phyloP scores from a whole-genome alignment of 2,113 vertebrate genomes.

The Tetrax tetrax region DNA sequence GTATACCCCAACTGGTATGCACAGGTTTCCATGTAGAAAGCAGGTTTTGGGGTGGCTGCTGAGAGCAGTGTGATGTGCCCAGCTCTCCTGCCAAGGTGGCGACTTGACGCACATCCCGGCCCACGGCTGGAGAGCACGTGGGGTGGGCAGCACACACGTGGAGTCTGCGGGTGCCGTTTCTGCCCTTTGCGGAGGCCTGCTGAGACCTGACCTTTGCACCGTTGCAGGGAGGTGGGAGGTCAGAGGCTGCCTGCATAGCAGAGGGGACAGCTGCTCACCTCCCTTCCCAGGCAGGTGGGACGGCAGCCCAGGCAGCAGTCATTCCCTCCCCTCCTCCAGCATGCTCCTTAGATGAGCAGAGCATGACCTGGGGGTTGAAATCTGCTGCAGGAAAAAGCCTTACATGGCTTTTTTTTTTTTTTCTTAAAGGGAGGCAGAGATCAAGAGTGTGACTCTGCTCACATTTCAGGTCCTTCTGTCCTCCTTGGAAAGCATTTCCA shows the following conservation, averaged over 20 bases:
- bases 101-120: rapidly evolving
- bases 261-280: conserved; percentile 45
- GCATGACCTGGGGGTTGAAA: not conserved
- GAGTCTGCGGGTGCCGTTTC: not conserved
- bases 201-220: not conserved
- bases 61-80: rapidly evolving
- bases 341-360: not conserved
- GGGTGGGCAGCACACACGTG: not conserved
- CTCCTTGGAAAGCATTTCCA: not conserved
- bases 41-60: not conserved
- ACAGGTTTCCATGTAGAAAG: not conserved
- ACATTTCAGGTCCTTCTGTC: not conserved
- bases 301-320: not conserved
- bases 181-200: not conserved
- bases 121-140: rapidly evolving
- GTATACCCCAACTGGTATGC: not conserved
- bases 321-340: not conserved
- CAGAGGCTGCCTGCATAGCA: not conserved
- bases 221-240: not conserved
- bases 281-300: conserved; percentile 28
- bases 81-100: not conserved
- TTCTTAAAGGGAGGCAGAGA: not conserved
- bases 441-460: not conserved
- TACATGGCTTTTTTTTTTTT: not conserved
- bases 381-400: not conserved